Percentiles rank a stretch among this genome's conserved stretches.
phyloP scores from a whole-genome alignment of 1,140 invertebrate species.

The Danaus plexippus region DNA sequence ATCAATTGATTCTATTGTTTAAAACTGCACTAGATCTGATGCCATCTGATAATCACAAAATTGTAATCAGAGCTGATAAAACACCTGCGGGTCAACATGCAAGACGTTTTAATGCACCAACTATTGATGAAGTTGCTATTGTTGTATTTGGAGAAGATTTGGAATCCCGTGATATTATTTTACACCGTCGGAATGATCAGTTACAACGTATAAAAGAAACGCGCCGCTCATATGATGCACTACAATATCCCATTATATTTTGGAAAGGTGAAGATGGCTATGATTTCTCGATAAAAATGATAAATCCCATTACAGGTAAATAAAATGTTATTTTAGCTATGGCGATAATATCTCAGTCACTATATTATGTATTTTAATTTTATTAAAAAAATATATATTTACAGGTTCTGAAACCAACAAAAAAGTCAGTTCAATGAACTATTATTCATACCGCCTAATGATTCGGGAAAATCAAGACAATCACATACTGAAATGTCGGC shows the following conservation, averaged over 20 bases:
- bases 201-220: constrained; percentile 53
- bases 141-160: constrained; percentile 58
- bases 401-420: constrained; percentile 22
- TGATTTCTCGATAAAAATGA: constrained; percentile 50
- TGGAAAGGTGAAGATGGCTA: constrained; percentile 67
- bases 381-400: constrained; percentile 1
- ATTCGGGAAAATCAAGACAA: constrained; percentile 21
- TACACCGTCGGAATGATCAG: constrained; percentile 42
- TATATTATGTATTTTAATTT: constrained; percentile 2
- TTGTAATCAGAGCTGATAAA: constrained; percentile 53
- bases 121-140: constrained; percentile 60
- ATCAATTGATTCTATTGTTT: constrained; percentile 45
- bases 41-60: constrained; percentile 47
- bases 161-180: constrained; percentile 53
- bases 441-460: constrained; percentile 22
- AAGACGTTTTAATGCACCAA: constrained; percentile 60
- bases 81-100: constrained; percentile 43
- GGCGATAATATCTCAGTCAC: too few species aligned
- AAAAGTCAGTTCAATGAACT: constrained; percentile 24
- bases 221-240: constrained; percentile 63
- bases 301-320: constrained; percentile 35
- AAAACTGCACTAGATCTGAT: constrained; percentile 34
- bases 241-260: constrained; percentile 70
- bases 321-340: too few species aligned
- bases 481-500: constrained; percentile 18